A percentile compares a stretch with the other conserved stretches of the same genome.
phyloP scores from a whole-genome alignment of 1,140 invertebrate genomes.

The Ericerus pela region DNA sequence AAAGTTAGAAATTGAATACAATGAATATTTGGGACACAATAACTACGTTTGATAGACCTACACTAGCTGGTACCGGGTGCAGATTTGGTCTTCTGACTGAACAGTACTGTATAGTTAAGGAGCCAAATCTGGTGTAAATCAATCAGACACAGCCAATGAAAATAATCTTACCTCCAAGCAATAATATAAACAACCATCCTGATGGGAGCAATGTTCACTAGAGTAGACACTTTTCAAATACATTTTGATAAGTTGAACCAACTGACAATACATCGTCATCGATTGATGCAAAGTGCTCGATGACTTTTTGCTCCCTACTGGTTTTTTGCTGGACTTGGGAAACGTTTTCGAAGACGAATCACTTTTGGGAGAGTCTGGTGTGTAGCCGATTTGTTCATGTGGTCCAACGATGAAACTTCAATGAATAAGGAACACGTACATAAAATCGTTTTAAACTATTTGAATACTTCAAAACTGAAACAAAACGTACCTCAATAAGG shows the following conservation, averaged over 20 bases:
- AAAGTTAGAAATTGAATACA: no score
- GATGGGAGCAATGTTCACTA: slow-evolving; percentile 39
- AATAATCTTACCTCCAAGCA: slow-evolving; percentile 35
- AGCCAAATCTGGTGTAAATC: no score
- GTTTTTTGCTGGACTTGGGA: background rate
- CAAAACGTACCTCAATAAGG: slow-evolving; percentile 38
- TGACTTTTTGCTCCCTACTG: background rate
- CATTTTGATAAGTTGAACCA: background rate
- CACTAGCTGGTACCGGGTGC: no score
- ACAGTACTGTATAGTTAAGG: no score
- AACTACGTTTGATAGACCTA: no score
- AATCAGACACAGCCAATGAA: no score
- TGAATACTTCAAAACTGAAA: background rate
- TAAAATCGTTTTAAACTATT: background rate
- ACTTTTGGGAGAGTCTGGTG: background rate
- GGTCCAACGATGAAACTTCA: slow-evolving; percentile 43
- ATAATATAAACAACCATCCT: slow-evolving; percentile 42
- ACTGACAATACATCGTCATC: background rate
- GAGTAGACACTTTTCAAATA: slow-evolving; percentile 13
- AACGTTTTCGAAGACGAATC: background rate
- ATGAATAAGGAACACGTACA: slow-evolving; percentile 17
- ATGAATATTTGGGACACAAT: no score
- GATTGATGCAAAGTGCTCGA: background rate
- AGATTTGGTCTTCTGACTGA: no score
- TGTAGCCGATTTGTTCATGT: slow-evolving; percentile 34